Conservation (phyloP, 2,113 vertebrate genomes). For the Elanus axillaris region DNA sequence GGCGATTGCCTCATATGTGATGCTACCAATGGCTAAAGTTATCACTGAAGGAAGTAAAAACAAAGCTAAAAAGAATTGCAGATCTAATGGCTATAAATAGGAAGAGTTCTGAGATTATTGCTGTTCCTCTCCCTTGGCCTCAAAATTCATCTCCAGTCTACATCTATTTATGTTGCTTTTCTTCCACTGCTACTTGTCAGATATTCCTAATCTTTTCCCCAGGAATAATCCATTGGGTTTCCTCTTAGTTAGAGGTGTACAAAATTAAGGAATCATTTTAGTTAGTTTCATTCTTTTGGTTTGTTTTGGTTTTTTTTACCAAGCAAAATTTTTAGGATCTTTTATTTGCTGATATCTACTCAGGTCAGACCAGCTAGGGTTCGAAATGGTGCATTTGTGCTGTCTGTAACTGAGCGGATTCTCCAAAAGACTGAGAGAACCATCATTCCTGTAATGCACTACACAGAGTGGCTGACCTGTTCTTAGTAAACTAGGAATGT, state of each 20-base stretch:
- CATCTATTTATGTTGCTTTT: background rate
- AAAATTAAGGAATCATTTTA: background rate
- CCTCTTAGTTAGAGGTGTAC: background rate
- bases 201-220: background rate
- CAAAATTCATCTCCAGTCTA: background rate
- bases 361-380: background rate
- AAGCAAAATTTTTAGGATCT: background rate
- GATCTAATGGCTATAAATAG: background rate
- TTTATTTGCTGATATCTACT: background rate
- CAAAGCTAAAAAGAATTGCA: background rate
- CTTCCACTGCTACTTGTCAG: background rate
- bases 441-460: background rate
- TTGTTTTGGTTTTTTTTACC: background rate
- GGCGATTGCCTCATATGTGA: background rate
- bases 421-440: fast-evolving
- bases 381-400: background rate
- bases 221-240: background rate
- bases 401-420: background rate
- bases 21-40: background rate
- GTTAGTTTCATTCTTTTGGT: background rate
- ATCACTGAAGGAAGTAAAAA: background rate
- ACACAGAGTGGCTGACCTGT: background rate
- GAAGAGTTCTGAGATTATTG: background rate
- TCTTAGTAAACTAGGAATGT: background rate
- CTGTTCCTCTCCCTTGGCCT: background rate